A percentile compares a stretch with the other conserved stretches of the same genome.
These are phyloP conservation scores for Lasioglossum calceatum DNA, from an alignment of 2,888 invertebrate genomes.

Conservation along the genomic window DNA sequence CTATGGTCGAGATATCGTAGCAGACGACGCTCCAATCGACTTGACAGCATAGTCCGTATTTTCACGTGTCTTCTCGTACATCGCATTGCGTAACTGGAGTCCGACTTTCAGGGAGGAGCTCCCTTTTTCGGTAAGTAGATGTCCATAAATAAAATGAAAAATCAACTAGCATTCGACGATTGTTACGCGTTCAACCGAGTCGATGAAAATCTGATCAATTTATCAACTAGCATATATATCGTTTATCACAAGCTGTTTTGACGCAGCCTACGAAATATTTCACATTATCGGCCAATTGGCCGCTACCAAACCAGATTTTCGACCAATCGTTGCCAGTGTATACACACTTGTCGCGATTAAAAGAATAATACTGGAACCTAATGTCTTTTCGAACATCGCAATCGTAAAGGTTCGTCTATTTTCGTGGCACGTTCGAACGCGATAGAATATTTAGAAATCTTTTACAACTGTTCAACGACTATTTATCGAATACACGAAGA, in stretches of 20 bases:
- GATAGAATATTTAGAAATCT: not conserved
- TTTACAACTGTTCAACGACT: not conserved
- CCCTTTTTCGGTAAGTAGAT: constrained; percentile 80
- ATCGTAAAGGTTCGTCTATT: constrained; percentile 40
- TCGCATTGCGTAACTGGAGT: constrained; percentile 80
- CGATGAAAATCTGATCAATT: constrained; percentile 25
- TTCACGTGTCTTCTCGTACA: constrained; percentile 80
- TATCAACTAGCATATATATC: constrained; percentile 48
- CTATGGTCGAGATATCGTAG: constrained; percentile 73
- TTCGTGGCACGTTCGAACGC: constrained; percentile 19
- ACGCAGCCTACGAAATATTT: constrained; percentile 64
- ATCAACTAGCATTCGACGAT: not conserved
- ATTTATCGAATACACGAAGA: not conserved
- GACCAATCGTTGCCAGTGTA: constrained; percentile 72
- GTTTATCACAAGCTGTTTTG: constrained; percentile 68
- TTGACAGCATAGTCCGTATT: constrained; percentile 80
- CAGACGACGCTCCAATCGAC: constrained; percentile 80
- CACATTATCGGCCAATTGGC: constrained; percentile 78
- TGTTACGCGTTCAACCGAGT: not conserved
- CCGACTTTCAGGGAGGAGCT: constrained; percentile 79
- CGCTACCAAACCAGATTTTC: constrained; percentile 61
- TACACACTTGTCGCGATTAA: constrained; percentile 63
- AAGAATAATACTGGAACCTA: constrained; percentile 64
- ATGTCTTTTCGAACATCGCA: constrained; percentile 75
- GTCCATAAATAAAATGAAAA: constrained; percentile 33